These are phyloP conservation scores for Yponomeuta plumbellus DNA, from an alignment of 2,888 invertebrate species.

Conservation along the genomic window DNA sequence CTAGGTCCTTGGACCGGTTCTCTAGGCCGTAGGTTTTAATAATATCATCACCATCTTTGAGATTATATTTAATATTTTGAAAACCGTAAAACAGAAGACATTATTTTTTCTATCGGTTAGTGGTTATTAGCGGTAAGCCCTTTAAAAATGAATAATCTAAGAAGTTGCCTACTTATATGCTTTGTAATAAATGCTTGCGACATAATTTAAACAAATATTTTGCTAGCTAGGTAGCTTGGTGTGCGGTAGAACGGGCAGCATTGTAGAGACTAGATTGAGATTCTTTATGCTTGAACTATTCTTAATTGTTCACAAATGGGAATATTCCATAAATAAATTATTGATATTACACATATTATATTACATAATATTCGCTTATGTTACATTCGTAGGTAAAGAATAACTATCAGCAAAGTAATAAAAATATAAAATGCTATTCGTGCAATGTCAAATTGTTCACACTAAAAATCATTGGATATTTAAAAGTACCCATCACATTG, in stretches of 20 bases:
- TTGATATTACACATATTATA: neutral
- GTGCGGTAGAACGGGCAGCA: neutral
- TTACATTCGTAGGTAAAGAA: neutral
- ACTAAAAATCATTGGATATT: neutral
- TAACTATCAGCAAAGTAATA: neutral
- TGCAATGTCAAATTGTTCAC: neutral
- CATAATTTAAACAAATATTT: neutral
- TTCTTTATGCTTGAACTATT: neutral
- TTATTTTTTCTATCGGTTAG: no score
- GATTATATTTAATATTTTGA: no score
- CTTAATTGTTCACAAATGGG: neutral
- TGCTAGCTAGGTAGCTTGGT: neutral
- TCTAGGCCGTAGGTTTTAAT: no score
- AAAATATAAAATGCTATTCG: neutral
- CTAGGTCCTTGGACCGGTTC: no score
- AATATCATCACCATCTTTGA: no score
- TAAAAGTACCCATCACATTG: neutral
- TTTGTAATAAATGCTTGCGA: no score
- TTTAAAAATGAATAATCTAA: no score
- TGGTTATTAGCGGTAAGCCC: no score
- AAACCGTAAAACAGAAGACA: no score
- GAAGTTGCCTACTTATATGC: no score
- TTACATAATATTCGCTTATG: neutral
- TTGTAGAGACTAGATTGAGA: slow-evolving; percentile 6
- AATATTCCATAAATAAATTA: neutral